These are phyloP conservation scores for Vespertilio murinus DNA, from an alignment of 2,797 vertebrate species.

Conservation along the genomic window DNA sequence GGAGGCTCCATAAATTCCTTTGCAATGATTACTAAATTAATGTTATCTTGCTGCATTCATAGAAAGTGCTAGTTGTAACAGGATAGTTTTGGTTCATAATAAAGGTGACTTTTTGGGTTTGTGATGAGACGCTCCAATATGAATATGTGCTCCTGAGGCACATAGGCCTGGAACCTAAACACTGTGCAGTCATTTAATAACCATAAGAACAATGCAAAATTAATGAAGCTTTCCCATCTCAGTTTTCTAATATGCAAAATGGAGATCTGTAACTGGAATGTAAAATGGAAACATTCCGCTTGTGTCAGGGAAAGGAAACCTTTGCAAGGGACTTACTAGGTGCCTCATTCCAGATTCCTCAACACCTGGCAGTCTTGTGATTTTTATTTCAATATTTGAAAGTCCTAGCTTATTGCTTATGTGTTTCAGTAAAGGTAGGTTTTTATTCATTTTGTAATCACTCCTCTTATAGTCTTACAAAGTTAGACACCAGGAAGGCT, in stretches of 20 bases:
- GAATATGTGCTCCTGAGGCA: background rate
- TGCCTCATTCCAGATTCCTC: background rate
- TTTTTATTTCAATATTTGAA: background rate
- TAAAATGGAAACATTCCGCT: background rate
- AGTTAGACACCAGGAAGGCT: conserved; percentile 68
- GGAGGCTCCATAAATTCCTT: background rate
- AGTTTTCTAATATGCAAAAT: background rate
- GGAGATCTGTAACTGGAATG: background rate
- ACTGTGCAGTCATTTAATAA: background rate
- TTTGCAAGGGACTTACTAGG: background rate
- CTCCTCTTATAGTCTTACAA: background rate
- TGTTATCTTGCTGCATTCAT: background rate
- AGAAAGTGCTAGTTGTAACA: background rate
- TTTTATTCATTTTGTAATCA: conserved; percentile 55
- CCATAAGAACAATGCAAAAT: background rate
- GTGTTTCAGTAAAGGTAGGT: background rate
- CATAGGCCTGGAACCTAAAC: background rate
- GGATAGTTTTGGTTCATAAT: background rate
- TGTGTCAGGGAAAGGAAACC: background rate
- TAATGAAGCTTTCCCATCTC: background rate
- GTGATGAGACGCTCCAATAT: background rate
- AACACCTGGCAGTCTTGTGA: background rate
- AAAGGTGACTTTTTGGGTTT: background rate
- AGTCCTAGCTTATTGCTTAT: background rate
- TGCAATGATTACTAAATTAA: background rate